phyloP scores from a whole-genome alignment of 1,140 invertebrate species.

The Drosophila rufa region DNA sequence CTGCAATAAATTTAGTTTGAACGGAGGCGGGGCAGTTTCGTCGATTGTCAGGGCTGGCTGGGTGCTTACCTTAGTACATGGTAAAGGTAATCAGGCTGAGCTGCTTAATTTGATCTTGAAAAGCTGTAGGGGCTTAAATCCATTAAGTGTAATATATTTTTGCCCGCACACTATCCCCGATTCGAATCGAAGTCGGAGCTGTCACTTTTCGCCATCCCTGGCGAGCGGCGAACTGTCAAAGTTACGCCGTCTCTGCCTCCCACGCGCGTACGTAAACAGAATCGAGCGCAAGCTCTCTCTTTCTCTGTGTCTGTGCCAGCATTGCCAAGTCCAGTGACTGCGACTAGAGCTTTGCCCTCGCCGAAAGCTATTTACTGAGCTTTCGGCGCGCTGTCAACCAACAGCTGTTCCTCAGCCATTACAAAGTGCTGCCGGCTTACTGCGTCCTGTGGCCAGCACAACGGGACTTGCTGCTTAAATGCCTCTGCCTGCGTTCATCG shows the following conservation, averaged over 20 bases:
- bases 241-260: constrained; percentile 21
- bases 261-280: constrained; percentile 56
- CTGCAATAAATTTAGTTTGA: constrained; percentile 46
- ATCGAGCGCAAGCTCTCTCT: constrained; percentile 19
- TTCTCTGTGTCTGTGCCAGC: constrained; percentile 3
- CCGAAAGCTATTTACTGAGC: constrained; percentile 37
- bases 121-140: no score
- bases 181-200: not conserved
- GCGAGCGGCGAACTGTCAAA: constrained; percentile 25
- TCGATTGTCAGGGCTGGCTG: not conserved
- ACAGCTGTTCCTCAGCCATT: constrained; percentile 36
- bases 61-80: no score
- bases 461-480: constrained; percentile 58
- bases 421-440: constrained; percentile 43
- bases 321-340: constrained; percentile 39
- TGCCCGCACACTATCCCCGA: not conserved
- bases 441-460: constrained; percentile 17
- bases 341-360: constrained; percentile 1
- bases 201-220: constrained; percentile 11
- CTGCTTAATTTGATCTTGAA: not conserved
- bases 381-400: constrained; percentile 12
- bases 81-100: no score
- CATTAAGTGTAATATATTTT: not conserved
- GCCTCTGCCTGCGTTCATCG: constrained; percentile 46
- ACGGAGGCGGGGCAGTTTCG: not conserved